Evolutionary conservation across 2,113 vertebrate genomes (phyloP).

Genomic region (Archilochus colubris): DNA sequence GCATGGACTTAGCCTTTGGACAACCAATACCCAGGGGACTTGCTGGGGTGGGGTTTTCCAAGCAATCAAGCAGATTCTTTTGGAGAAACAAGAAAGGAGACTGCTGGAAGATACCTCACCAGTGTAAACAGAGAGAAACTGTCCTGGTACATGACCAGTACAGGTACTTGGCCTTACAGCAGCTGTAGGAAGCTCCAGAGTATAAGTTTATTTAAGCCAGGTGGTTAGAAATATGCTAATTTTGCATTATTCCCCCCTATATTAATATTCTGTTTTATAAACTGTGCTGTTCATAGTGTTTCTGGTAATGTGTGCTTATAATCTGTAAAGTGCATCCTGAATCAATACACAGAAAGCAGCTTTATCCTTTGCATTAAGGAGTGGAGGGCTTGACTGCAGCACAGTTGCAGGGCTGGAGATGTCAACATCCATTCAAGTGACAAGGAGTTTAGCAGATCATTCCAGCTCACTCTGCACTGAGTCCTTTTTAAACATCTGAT

Average conservation of each 20-base stretch:
- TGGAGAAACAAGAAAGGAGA: not conserved
- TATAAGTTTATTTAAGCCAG: not conserved
- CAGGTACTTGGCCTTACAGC: not conserved
- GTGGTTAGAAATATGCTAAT: not conserved
- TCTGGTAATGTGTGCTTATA: not conserved
- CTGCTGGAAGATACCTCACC: not conserved
- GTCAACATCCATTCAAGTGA: not conserved
- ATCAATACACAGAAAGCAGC: not conserved
- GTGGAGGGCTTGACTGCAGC: not conserved
- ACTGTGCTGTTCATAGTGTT: not conserved
- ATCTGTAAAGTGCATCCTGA: not conserved
- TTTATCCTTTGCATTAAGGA: not conserved
- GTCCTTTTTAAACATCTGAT: not conserved
- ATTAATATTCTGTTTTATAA: not conserved
- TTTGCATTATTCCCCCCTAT: rapidly evolving
- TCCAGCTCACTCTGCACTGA: not conserved
- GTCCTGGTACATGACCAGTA: not conserved
- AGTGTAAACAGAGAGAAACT: not conserved
- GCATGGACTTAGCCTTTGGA: not conserved
- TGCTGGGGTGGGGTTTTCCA: not conserved
- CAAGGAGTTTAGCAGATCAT: not conserved
- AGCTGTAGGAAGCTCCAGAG: not conserved
- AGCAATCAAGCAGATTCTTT: not conserved
- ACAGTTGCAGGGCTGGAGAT: not conserved
- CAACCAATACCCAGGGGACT: not conserved